Percentiles rank a stretch among this genome's conserved stretches.
Conservation (phyloP, 2,113 vertebrate genomes). For the Tor tambroides region DNA sequence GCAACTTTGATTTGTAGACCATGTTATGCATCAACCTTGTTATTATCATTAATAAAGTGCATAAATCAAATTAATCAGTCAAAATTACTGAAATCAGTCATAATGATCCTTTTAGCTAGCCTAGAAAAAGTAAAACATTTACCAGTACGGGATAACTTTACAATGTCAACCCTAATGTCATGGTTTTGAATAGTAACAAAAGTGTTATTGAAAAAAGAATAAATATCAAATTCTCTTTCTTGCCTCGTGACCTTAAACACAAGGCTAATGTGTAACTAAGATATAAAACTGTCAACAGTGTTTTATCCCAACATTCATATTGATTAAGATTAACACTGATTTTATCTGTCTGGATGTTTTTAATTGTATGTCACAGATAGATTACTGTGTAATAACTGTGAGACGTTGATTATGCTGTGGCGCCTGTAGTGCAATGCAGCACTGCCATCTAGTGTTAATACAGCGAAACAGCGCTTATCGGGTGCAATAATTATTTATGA, state of each 20-base stretch:
- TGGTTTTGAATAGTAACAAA: background rate
- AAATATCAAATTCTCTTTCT: background rate
- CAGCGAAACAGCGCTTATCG: background rate
- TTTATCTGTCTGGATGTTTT: background rate
- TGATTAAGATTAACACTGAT: background rate
- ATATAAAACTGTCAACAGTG: too few species aligned
- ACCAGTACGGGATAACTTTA: background rate
- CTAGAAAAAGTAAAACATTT: background rate
- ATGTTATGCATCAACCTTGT: background rate
- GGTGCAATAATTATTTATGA: too few species aligned
- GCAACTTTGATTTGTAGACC: background rate
- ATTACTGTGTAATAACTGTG: background rate
- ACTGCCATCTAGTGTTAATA: slow-evolving; percentile 56
- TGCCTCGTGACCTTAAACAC: background rate
- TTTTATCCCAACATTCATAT: background rate
- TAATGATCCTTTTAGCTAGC: background rate
- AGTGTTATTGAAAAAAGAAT: background rate
- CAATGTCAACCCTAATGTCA: too few species aligned
- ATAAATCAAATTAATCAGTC: too few species aligned
- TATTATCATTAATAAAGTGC: background rate
- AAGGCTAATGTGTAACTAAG: background rate
- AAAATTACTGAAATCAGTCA: background rate
- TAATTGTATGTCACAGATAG: background rate
- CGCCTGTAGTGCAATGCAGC: background rate
- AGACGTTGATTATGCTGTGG: background rate